Base-by-base conservation (phyloP, 2,797 vertebrate species). In the Podarcis siculus region DNA sequence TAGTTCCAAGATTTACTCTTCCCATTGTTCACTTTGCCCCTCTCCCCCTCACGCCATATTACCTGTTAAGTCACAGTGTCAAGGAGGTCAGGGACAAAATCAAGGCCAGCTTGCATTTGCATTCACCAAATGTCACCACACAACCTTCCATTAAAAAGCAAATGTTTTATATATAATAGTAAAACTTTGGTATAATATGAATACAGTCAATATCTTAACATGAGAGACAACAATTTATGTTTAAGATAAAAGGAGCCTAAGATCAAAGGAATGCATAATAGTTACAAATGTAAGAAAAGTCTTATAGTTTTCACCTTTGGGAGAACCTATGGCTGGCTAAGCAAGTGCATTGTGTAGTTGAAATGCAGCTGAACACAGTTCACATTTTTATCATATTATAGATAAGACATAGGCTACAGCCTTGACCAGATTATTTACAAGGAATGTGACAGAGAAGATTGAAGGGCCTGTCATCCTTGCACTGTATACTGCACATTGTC, bases 341-440 rank as follows among this genome's bases (percentile, higher is more conserved):
- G 66, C 89, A 84, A 94, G 87, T 89, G 90, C 55, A 90, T 27
- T 85, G 76, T 85, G 55, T 71, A 5, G 7, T 39, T 81, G 71
- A 89, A 78, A 89, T 89, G 89, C 80, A 76, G 87, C 89, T 92
- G 58, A 83, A 30, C 32, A 72, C 23, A 92, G 42, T 90, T 95
- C 85, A 94, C 90, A 94, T 95, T 94, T 79, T 93, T 94, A 91
- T 93, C 95, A 89, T 89, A 89, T 93, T 94, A 89, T 91, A 95
- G 89, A 87, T 91, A 95, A 96, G 93, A 93, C 82, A 88, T 85
- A 95, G 94, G 82, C 90, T 93, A 91, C 89, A 96, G 90, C 92
- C 94, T 97, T 97, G 96, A 95, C 88, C 95, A 86, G 89, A 88
- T 93, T 93, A 95, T 96, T 96, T 96, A 94, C 95, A 96, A 97